These are phyloP conservation scores for Siphlonurus alternatus DNA, from an alignment of 2,888 invertebrate species.

Conservation along the genomic window DNA sequence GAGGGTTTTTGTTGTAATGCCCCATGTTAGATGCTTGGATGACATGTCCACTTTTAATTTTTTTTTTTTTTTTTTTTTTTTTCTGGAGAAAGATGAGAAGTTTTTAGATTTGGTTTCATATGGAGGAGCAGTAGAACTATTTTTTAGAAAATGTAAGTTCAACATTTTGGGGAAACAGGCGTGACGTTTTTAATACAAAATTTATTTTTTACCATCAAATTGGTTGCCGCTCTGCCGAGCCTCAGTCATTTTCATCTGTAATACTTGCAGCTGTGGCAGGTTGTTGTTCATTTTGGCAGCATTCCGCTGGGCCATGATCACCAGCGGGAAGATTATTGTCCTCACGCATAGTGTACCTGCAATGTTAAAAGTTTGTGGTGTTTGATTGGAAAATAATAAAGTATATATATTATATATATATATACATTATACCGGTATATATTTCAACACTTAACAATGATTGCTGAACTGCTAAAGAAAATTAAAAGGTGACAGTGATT, in stretches of 20 bases:
- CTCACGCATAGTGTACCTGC: conserved; percentile 62
- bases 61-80: no score
- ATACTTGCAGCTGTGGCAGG: conserved; percentile 64
- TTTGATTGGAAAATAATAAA: conserved; percentile 7
- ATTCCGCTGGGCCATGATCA: conserved; percentile 65
- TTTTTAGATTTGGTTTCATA: no score
- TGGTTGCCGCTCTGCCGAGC: conserved; percentile 72
- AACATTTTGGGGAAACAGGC: background rate
- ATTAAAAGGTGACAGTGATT: no score
- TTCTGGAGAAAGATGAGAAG: no score
- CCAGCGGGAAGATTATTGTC: conserved; percentile 63
- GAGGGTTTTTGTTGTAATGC: no score
- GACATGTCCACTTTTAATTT: no score
- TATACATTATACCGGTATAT: background rate
- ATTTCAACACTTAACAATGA: background rate
- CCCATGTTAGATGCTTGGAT: no score
- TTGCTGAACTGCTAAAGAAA: no score
- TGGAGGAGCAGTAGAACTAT: no score
- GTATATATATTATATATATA: background rate
- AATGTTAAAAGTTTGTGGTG: no score
- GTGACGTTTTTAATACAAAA: conserved; percentile 5
- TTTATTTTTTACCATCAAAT: conserved; percentile 36
- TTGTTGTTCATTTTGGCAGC: conserved; percentile 66
- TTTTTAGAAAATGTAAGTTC: background rate
- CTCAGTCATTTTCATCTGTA: conserved; percentile 73